These are phyloP conservation scores for Belonocnema kinseyi DNA, from an alignment of 1,140 invertebrate species.

Conservation along the genomic window DNA sequence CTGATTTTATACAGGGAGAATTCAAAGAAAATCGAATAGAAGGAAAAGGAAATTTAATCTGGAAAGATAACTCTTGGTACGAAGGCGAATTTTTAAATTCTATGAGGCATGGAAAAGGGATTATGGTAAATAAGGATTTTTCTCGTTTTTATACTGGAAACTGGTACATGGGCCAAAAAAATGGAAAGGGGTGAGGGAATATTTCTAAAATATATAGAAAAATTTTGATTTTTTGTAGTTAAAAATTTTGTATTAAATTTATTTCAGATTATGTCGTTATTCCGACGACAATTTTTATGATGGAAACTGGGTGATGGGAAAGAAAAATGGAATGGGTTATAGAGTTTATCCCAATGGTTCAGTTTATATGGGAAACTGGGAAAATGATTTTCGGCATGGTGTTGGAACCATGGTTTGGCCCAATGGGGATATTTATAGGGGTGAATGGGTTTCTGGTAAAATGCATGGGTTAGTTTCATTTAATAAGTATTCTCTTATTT, in stretches of 20 bases:
- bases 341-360: constrained; percentile 71
- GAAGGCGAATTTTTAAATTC: constrained; percentile 77
- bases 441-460: constrained; percentile 76
- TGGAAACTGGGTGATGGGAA: constrained; percentile 70
- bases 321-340: constrained; percentile 73
- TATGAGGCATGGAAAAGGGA: constrained; percentile 76
- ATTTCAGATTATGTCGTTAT: constrained; percentile 50
- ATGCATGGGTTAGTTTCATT: constrained; percentile 72
- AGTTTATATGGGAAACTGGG: constrained; percentile 78
- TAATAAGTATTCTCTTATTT: neutral
- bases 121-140: constrained; percentile 73
- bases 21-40: constrained; percentile 68
- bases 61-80: constrained; percentile 74
- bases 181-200: constrained; percentile 65
- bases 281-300: constrained; percentile 63
- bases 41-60: too few relatives aligned
- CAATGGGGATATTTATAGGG: constrained; percentile 59
- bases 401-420: constrained; percentile 75
- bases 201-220: neutral
- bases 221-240: neutral
- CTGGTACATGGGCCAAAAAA: constrained; percentile 75
- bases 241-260: neutral
- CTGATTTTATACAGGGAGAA: neutral
- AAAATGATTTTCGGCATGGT: constrained; percentile 72
- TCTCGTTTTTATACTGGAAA: constrained; percentile 73